Conservation (phyloP, 2,113 vertebrate species). For the Bungarus multicinctus region DNA sequence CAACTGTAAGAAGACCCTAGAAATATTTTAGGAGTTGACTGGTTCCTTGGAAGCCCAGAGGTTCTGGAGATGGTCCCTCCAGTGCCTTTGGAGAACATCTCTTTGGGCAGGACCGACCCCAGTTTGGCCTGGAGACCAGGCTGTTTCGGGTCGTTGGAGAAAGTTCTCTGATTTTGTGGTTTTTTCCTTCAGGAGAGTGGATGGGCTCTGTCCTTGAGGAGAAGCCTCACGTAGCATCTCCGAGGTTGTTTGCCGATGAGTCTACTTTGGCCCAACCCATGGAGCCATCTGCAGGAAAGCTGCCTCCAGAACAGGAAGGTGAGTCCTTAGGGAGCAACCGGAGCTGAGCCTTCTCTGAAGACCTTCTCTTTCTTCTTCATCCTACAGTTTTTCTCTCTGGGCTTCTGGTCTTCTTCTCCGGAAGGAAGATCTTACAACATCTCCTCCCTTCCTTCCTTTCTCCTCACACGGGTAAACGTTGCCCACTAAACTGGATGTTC, state of each 20-base stretch:
- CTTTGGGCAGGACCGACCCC: not conserved
- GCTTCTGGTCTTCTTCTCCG: not conserved
- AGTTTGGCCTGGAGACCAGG: not conserved
- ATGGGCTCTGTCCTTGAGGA: not conserved
- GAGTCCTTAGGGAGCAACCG: fast-evolving
- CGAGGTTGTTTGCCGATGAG: not conserved
- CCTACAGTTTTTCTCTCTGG: not conserved
- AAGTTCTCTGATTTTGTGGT: not conserved
- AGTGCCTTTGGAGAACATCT: not conserved
- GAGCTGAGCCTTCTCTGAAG: not conserved
- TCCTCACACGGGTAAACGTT: too few species aligned
- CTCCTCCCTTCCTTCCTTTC: not conserved
- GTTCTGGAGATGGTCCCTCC: not conserved
- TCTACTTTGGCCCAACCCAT: fast-evolving
- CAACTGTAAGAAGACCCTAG: too few species aligned
- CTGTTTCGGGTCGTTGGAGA: not conserved
- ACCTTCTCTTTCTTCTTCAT: fast-evolving
- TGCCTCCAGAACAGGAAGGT: constrained; percentile 51
- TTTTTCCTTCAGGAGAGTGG: constrained; percentile 22
- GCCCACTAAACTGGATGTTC: not conserved
- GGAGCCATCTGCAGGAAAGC: not conserved
- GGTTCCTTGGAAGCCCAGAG: too few species aligned
- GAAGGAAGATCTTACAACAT: not conserved
- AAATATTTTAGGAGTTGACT: too few species aligned
- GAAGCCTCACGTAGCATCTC: not conserved